Conservation (phyloP, 2,888 invertebrate genomes). For the Drosophila borealis region DNA sequence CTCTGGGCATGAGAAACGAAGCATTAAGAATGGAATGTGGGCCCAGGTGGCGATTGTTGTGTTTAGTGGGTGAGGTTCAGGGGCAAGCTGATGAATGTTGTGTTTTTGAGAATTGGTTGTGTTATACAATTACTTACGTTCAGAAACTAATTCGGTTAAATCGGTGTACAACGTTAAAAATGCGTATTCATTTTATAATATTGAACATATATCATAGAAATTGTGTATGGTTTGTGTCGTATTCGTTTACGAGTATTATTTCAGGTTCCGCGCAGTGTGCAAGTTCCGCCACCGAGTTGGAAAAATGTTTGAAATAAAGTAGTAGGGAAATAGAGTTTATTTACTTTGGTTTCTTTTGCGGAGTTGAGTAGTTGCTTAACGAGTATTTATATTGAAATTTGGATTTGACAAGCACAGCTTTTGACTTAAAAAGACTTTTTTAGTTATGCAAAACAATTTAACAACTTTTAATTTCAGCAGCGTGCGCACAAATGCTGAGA, state of each 20-base stretch:
- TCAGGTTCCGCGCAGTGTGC: conserved; percentile 64
- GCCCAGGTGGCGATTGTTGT: conserved; percentile 32
- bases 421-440: conserved; percentile 1
- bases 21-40: conserved; percentile 11
- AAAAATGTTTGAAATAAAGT: conserved; percentile 64
- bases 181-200: conserved; percentile 21
- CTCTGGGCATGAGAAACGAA: conserved; percentile 8
- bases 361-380: conserved; percentile 9
- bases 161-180: conserved; percentile 47
- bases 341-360: conserved; percentile 26
- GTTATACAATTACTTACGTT: conserved; percentile 67
- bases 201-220: conserved; percentile 26
- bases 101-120: conserved; percentile 35
- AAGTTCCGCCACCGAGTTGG: conserved; percentile 67
- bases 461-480: conserved; percentile 5
- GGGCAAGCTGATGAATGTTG: conserved; percentile 38
- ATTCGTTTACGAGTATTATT: conserved; percentile 12
- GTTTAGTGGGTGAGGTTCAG: conserved; percentile 24
- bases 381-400: conserved; percentile 20
- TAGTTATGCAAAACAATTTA: conserved; percentile 8
- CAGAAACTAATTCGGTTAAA: conserved; percentile 74
- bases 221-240: conserved; percentile 27
- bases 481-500: conserved; percentile 26
- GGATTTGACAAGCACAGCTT: conserved; percentile 38
- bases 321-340: conserved; percentile 64